phyloP scores from a whole-genome alignment of 35 echinoderm and acorn worm species.

The Lytechinus pictus region DNA sequence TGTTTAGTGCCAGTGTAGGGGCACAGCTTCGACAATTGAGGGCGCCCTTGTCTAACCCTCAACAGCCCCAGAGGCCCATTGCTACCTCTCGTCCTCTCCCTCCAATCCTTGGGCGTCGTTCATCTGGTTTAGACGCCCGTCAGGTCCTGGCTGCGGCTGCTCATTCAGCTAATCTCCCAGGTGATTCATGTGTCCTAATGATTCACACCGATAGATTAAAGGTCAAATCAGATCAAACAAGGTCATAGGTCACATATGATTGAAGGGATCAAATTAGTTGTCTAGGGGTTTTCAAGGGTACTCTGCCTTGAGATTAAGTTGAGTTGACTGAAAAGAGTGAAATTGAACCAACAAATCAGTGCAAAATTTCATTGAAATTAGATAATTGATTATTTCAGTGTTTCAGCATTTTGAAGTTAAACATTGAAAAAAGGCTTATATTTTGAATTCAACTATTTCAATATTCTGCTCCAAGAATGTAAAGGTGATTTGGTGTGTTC shows the following conservation, averaged over 20 bases:
- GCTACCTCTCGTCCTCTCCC: slow-evolving; percentile 5
- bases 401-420: no score
- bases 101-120: slow-evolving; percentile 18
- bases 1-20: slow-evolving; percentile 29
- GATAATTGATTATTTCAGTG: no score
- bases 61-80: not conserved
- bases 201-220: not conserved
- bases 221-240: not conserved
- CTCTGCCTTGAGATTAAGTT: no score
- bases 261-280: not conserved
- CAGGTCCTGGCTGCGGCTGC: slow-evolving; percentile 17
- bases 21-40: slow-evolving; percentile 34
- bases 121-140: not conserved
- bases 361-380: no score
- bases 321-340: no score
- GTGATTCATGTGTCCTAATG: not conserved
- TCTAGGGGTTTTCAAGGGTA: not conserved
- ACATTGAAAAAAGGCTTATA: no score
- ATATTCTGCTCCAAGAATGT: no score
- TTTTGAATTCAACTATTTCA: no score
- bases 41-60: slow-evolving; percentile 4
- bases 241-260: not conserved
- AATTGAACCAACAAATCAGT: no score
- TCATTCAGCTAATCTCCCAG: slow-evolving; percentile 35
- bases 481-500: no score